Evolutionary conservation across 2,113 vertebrate species (phyloP).

Genomic region (Chamaetylas fuelleborni): DNA sequence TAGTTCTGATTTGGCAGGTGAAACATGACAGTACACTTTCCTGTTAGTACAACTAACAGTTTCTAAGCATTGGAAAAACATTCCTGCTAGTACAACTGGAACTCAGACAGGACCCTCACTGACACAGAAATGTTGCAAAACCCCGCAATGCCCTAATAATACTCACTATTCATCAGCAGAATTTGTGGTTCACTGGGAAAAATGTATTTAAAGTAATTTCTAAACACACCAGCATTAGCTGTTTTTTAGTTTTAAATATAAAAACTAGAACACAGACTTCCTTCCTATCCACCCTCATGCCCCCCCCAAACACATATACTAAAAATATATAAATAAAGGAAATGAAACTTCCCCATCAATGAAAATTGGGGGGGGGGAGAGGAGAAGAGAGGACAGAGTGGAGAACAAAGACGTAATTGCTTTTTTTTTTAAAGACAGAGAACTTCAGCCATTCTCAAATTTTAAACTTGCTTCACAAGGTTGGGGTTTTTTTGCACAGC

Average conservation of each 20-base stretch:
- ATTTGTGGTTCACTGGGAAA: not conserved
- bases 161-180: not conserved
- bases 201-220: not conserved
- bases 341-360: conserved; percentile 62
- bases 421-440: not conserved
- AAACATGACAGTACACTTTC: conserved; percentile 1
- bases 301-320: conserved; percentile 1
- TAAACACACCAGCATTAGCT: not conserved
- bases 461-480: not conserved
- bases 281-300: not conserved
- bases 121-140: not conserved
- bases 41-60: not conserved
- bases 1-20: not conserved
- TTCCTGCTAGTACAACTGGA: not conserved
- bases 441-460: not conserved
- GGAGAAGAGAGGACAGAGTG: not conserved
- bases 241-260: conserved; percentile 11
- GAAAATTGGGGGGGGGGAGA: not conserved
- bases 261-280: conserved; percentile 29
- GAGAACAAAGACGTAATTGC: not conserved
- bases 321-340: conserved; percentile 68
- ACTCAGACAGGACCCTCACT: not conserved
- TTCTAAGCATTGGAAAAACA: not conserved
- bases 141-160: not conserved
- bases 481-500: not conserved